Base-by-base conservation (phyloP, 2,113 vertebrate genomes). In the Ictidomys tridecemlineatus region DNA sequence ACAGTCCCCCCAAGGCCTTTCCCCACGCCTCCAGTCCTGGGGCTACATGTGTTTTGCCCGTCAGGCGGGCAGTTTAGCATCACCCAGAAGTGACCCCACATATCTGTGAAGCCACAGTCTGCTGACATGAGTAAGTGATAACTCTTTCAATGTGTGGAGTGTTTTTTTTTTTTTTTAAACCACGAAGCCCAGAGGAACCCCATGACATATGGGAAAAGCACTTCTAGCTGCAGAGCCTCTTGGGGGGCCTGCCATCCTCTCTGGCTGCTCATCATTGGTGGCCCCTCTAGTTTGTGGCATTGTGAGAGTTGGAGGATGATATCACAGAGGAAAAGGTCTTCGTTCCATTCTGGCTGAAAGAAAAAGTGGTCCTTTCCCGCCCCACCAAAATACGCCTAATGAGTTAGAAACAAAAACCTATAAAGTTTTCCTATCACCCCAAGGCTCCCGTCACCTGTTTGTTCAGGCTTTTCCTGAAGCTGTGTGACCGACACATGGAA, bases 381-480 rank as follows among this genome's bases (percentile, higher is more conserved):
- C 30, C 30, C 12, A 77, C 28, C 12, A 16, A 91, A 91, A 92
- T 17, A 30, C 2, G 56, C 67, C 56, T 84, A 74, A 76, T 72
- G 82, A 85, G 12, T 80, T 65, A 85, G 95, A 88, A 96, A 85
- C 82, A 89, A 92, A 97, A 72, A 73, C 79, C 85, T 32, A 34
- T 91, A 87, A 93, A 76, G n/a, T 34, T 80, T 95, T 96, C 92
- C 97, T 86, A 42, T 93, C 61, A 17, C 42, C 5, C 1, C 1
- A 30, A 73, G 42, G 73, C 78, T 79, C 32, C 58, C 5, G 61
- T 76, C 87, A 93, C 95, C 87, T 97, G 96, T 97, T 97, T 97
- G 76, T 85, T 97, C 97, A 97, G 97, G 97, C 95, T 89, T 95
- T 97, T 97, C 97, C 97, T 97, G 95, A 87, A 86, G 53, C 53